phyloP scores from a whole-genome alignment of 2,113 vertebrate species.

The Otolemur garnettii region DNA sequence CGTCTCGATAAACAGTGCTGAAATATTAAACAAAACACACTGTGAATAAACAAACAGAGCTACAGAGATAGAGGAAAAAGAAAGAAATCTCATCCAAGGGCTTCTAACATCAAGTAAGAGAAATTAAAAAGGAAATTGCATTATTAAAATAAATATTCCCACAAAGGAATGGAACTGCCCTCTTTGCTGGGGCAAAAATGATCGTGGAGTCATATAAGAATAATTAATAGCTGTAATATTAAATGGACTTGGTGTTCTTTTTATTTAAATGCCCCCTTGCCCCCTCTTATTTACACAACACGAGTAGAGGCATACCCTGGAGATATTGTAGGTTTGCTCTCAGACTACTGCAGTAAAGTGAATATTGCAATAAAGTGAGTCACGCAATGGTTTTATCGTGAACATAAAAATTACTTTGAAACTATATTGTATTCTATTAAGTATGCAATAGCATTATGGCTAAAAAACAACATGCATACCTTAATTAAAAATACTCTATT shows the following conservation, averaged over 20 bases:
- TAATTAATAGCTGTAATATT: not conserved
- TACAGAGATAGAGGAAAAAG: constrained; percentile 30
- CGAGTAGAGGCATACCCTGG: not conserved
- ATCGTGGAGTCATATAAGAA: not conserved
- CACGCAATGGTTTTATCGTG: not conserved
- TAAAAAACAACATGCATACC: not conserved
- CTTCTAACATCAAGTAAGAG: constrained; percentile 2
- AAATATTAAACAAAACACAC: constrained; percentile 79
- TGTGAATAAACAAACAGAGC: constrained; percentile 66
- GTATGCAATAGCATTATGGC: not conserved
- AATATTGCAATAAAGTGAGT: not conserved
- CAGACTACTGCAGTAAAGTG: not conserved
- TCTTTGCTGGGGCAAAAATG: not conserved
- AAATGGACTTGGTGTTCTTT: not conserved
- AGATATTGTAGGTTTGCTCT: not conserved
- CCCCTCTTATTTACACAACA: not conserved
- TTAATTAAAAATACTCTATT: not conserved
- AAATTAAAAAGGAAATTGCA: not conserved
- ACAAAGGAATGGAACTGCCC: not conserved
- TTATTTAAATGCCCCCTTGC: not conserved
- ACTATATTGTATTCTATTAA: not conserved
- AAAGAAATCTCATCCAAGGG: not conserved
- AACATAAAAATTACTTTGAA: not conserved
- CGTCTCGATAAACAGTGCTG: constrained; percentile 54
- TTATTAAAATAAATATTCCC: constrained; percentile 33